A percentile compares a stretch with the other conserved stretches of the same genome.
These are phyloP conservation scores for Leptinotarsa haldemani DNA, from an alignment of 2,888 invertebrate genomes.

Conservation along the genomic window DNA sequence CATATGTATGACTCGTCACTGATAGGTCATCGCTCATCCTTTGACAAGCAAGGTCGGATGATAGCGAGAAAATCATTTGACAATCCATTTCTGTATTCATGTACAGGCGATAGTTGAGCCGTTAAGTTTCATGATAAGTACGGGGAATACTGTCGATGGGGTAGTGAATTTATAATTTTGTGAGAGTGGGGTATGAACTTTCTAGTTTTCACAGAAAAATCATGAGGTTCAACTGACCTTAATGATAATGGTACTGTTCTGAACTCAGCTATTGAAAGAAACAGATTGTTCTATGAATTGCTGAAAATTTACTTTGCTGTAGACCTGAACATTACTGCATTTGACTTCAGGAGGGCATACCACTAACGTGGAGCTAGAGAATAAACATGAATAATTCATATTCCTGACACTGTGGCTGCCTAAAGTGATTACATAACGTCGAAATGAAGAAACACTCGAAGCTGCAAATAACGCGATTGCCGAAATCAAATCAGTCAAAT, in stretches of 20 bases:
- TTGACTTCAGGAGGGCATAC: no score
- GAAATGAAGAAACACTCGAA: slow-evolving; percentile 34
- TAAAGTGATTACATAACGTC: slow-evolving; percentile 34
- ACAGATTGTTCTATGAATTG: no score
- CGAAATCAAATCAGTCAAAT: slow-evolving; percentile 48
- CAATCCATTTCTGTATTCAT: slow-evolving; percentile 28
- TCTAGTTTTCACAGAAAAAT: no score
- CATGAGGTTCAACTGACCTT: no score
- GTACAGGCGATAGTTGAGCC: neutral
- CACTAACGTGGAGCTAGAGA: neutral
- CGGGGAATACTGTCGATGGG: neutral
- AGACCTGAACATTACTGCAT: no score
- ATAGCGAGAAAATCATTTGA: slow-evolving; percentile 26
- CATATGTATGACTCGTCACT: slow-evolving; percentile 55
- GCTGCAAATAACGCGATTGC: slow-evolving; percentile 38
- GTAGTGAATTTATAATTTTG: neutral
- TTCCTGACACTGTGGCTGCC: neutral
- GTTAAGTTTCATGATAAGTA: neutral
- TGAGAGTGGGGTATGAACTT: neutral
- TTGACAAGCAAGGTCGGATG: slow-evolving; percentile 53
- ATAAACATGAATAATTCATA: neutral
- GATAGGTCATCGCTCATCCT: slow-evolving; percentile 50
- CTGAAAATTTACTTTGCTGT: no score
- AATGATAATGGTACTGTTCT: no score
- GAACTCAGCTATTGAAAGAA: no score